Percentiles rank a stretch among this genome's conserved stretches.
phyloP scores from a whole-genome alignment of 2,888 invertebrate species.

The Seladonia tumulorum region DNA sequence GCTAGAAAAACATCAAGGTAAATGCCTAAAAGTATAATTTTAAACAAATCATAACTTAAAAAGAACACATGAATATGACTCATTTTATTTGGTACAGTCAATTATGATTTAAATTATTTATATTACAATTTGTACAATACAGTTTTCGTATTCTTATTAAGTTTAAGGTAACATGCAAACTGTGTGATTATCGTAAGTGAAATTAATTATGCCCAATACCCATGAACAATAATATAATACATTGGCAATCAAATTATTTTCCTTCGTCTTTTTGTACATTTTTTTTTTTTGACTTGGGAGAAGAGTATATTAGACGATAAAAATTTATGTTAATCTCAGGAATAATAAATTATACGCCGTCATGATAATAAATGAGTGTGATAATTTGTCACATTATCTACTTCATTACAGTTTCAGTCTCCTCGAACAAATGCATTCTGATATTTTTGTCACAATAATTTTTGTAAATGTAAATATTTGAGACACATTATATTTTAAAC shows the following conservation, averaged over 20 bases:
- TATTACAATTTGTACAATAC: constrained; percentile 67
- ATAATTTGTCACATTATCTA: constrained; percentile 10
- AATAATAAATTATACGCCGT: neutral
- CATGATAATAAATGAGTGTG: neutral
- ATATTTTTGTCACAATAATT: neutral
- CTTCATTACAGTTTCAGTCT: constrained; percentile 36
- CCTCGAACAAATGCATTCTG: constrained; percentile 28
- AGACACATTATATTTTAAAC: neutral
- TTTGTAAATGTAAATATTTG: constrained; percentile 12
- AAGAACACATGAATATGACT: constrained; percentile 15
- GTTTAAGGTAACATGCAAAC: constrained; percentile 28
- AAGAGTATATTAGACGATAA: neutral
- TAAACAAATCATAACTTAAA: neutral
- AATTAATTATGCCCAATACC: neutral
- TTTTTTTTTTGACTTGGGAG: neutral
- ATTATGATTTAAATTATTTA: constrained; percentile 31
- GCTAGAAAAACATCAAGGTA: constrained; percentile 82
- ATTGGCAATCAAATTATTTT: constrained; percentile 5
- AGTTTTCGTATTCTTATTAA: constrained; percentile 20
- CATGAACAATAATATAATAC: neutral
- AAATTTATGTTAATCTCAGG: neutral
- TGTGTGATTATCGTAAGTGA: constrained; percentile 17
- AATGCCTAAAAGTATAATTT: constrained; percentile 23
- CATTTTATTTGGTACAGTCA: constrained; percentile 52
- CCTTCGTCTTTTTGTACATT: neutral